phyloP scores from a whole-genome alignment of 1,140 invertebrate genomes.

The Aricia agestis region DNA sequence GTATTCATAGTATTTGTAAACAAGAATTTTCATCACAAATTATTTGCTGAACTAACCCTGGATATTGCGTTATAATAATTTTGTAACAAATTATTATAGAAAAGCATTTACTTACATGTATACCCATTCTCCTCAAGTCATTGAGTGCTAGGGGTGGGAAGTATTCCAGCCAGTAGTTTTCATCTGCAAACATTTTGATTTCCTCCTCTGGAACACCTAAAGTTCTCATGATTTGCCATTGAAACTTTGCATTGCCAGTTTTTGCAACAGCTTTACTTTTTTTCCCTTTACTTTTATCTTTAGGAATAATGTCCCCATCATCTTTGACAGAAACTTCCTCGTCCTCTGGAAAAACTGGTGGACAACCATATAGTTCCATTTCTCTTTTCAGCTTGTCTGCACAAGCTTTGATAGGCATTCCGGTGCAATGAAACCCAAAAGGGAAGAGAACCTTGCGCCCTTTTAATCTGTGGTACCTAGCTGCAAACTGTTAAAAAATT shows the following conservation, averaged over 20 bases:
- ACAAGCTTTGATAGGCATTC: conserved; percentile 98
- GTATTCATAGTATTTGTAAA: no score
- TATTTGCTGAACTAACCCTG: no score
- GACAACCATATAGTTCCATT: conserved; percentile 94
- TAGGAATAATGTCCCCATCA: conserved; percentile 80
- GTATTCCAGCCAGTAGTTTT: conserved; percentile 95
- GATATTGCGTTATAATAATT: no score
- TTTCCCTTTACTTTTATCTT: conserved; percentile 98
- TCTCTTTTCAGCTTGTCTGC: conserved; percentile 98
- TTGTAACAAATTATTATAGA: no score
- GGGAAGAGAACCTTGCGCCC: conserved; percentile 97
- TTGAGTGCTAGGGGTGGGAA: conserved; percentile 94
- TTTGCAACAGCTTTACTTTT: conserved; percentile 99
- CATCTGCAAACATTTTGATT: conserved; percentile 95
- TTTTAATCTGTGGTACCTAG: conserved; percentile 92
- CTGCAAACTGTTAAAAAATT: conserved; percentile 84
- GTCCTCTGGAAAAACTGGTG: conserved; percentile 91
- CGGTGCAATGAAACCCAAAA: conserved; percentile 99
- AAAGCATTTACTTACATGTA: conserved; percentile 82
- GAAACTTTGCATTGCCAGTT: conserved; percentile 91
- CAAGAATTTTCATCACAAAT: no score
- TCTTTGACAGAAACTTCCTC: conserved; percentile 69
- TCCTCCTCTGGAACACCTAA: conserved; percentile 93
- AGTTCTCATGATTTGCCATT: conserved; percentile 99
- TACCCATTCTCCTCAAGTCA: conserved; percentile 92